Percentiles rank a stretch among this genome's conserved stretches.
Evolutionary conservation across 1,140 invertebrate species (phyloP).

Genomic region (Drosophila persimilis): DNA sequence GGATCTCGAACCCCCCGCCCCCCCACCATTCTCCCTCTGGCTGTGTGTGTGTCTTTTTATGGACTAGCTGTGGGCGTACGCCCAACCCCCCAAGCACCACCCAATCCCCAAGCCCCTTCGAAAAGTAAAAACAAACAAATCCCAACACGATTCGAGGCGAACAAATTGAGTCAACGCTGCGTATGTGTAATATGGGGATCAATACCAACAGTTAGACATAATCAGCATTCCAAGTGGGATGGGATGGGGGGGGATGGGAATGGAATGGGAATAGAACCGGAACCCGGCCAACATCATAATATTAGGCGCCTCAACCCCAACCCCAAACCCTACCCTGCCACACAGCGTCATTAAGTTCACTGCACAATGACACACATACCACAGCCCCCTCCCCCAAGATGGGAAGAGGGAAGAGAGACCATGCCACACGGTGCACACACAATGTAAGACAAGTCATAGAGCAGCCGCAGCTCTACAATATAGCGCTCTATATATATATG

Average conservation of each 20-base stretch:
- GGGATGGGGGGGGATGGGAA: slow-evolving; percentile 15
- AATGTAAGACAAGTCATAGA: slow-evolving; percentile 37
- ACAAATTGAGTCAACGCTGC: slow-evolving; percentile 45
- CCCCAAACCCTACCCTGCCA: too few species aligned
- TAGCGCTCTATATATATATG: slow-evolving; percentile 41
- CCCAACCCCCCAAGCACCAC: slow-evolving; percentile 2
- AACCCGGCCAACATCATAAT: slow-evolving; percentile 6
- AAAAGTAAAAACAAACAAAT: slow-evolving; percentile 53
- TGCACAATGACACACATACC: slow-evolving; percentile 62
- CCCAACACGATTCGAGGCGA: slow-evolving; percentile 25
- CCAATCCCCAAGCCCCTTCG: slow-evolving; percentile 12
- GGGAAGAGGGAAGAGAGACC: neutral
- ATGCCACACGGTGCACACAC: slow-evolving; percentile 14
- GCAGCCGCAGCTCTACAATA: too few species aligned
- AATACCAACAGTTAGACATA: neutral
- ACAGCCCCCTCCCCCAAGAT: neutral
- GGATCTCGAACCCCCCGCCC: slow-evolving; percentile 5
- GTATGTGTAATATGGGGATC: slow-evolving; percentile 48
- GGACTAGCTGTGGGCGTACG: slow-evolving; percentile 47
- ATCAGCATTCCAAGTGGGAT: slow-evolving; percentile 15
- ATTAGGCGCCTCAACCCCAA: slow-evolving; percentile 49
- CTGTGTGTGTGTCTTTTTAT: slow-evolving; percentile 38
- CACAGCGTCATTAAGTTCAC: slow-evolving; percentile 52
- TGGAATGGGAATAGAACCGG: slow-evolving; percentile 11
- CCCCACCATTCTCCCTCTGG: neutral